Evolutionary conservation across 2,113 vertebrate species (phyloP), one percentile per base, ranked within the genome.

Genomic region (Ceyx margarethae): DNA sequence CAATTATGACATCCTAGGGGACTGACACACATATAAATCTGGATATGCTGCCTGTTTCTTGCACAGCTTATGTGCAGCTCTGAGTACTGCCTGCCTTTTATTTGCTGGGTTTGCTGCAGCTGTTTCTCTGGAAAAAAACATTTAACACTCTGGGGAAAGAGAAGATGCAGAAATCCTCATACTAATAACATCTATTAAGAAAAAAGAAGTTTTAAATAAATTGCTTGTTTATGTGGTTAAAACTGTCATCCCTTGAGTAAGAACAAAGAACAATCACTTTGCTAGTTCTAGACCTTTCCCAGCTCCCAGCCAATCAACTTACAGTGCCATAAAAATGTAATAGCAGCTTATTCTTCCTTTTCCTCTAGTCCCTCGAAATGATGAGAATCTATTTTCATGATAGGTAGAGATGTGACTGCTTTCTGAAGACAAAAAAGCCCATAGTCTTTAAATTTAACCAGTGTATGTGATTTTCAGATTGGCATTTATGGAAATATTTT

Each of bases 331-430:
- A 93, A 96, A 96, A 78, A 80, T 89, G 85, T 92, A 94, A 84
- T 66, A 95, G 85, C 93, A 91, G 72, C 81, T 94, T 89, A 73
- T 95, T 94, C 90, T 92, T 96, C 80, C 88, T 92, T 85, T 87
- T 74, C 72, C 81, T 86, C 40, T 93, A 20, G 58, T 79, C 74
- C 94, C 96, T 95, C 51, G 89, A 94, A 92, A 92, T 94, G 10
- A 82, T 85, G 81, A 68, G 10, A 57, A 42, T 71, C 64, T 95
- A 33, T 96, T 93, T 95, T 94, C 79, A 20, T 67, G 53, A 66
- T 45, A 86, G 88, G 33, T 81, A 81, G 35, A 54, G 90, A 86
- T 87, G 11, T 71, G 64, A 94, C 29, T 85, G 61, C 64, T 77
- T 90, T 56, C 51, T 71, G 40, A 96, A 85, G 73, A 68, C 66